These are phyloP conservation scores for Macrobrachium nipponense DNA, from an alignment of 1,140 invertebrate genomes.

Conservation along the genomic window DNA sequence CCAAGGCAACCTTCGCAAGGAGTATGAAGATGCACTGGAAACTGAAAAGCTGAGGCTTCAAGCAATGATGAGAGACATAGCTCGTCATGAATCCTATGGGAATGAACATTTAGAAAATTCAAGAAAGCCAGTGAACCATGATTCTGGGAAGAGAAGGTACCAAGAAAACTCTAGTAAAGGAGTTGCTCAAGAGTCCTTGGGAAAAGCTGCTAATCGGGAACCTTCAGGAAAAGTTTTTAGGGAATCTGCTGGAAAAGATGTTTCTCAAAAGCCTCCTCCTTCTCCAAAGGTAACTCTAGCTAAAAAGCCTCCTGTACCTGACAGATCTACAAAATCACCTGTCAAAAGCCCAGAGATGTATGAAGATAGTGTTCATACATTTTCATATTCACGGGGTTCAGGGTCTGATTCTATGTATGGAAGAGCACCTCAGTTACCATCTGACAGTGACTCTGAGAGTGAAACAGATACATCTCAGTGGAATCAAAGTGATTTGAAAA, in stretches of 20 bases:
- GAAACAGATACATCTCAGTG: neutral
- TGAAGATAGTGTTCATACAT: neutral
- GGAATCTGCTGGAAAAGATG: slow-evolving; percentile 17
- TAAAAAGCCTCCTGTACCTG: slow-evolving; percentile 23
- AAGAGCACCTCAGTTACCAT: too few species aligned
- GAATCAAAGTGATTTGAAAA: neutral
- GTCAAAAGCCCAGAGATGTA: neutral
- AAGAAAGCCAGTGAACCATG: too few species aligned
- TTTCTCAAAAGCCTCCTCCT: slow-evolving; percentile 41
- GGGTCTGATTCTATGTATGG: too few species aligned
- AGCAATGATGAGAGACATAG: slow-evolving; percentile 46
- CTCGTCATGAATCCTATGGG: neutral
- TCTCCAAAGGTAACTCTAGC: slow-evolving; percentile 14
- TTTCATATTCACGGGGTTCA: too few species aligned
- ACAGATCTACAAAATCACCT: slow-evolving; percentile 28
- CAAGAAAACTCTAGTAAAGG: too few species aligned
- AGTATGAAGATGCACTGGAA: slow-evolving; percentile 33
- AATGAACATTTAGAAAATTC: too few species aligned
- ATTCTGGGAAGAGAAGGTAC: too few species aligned
- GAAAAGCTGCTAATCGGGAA: too few species aligned
- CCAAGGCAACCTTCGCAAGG: slow-evolving; percentile 27
- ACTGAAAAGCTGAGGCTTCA: slow-evolving; percentile 31
- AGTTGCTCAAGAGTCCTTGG: too few species aligned
- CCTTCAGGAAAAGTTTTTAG: neutral
- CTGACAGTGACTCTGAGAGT: too few species aligned